These are phyloP conservation scores for Ahaetulla prasina DNA, from an alignment of 2,113 vertebrate genomes.

Conservation along the genomic window DNA sequence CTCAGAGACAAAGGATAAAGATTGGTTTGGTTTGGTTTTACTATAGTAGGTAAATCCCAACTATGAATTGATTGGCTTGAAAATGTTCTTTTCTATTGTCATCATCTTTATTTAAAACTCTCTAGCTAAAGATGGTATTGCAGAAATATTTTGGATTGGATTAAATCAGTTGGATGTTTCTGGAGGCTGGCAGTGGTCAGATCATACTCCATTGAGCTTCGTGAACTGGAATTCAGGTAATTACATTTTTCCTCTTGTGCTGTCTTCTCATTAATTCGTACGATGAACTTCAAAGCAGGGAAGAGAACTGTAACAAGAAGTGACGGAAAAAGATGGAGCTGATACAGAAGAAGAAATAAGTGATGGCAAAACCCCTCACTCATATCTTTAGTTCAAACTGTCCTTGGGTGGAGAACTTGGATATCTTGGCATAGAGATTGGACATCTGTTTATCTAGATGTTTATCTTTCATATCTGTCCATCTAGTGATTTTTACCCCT, in stretches of 20 bases:
- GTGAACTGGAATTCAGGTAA: constrained; percentile 86
- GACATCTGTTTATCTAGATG: neutral
- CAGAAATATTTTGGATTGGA: constrained; percentile 87
- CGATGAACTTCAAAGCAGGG: neutral
- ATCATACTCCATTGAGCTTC: constrained; percentile 79
- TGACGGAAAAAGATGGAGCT: neutral
- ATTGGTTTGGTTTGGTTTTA: neutral
- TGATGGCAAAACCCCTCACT: neutral
- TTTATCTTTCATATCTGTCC: neutral
- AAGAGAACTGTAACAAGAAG: neutral
- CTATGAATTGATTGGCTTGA: neutral
- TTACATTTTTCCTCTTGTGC: constrained; percentile 8
- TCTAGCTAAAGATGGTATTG: constrained; percentile 68
- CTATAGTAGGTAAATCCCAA: neutral
- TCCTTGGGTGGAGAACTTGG: neutral
- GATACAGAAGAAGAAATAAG: neutral
- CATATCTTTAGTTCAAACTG: neutral
- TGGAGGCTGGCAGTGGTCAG: constrained; percentile 96
- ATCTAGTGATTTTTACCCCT: neutral
- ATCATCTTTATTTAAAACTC: neutral
- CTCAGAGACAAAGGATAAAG: neutral
- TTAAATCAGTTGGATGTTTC: constrained; percentile 85
- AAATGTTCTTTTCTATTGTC: neutral
- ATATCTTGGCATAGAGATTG: neutral
- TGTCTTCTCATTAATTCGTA: neutral